Base-by-base conservation (phyloP, 2,797 vertebrate species). In the Aphelocoma californica region DNA sequence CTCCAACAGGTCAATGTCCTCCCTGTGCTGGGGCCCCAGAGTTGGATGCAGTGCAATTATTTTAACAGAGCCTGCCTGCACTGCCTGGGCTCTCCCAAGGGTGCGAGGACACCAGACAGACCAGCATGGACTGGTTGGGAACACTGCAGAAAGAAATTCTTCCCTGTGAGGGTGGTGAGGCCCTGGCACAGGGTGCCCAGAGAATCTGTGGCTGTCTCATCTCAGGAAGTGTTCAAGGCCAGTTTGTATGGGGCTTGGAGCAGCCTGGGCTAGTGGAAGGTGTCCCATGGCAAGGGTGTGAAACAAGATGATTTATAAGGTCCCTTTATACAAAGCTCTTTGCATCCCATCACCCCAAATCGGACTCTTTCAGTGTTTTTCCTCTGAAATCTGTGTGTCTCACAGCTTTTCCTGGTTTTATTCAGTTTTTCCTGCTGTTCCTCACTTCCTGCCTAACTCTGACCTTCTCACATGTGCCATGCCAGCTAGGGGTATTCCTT, bases 201-300 rank as follows among this genome's bases (percentile, higher is more conserved):
- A 62, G 73, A 1, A 48, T 42, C 26, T 70, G 12, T 12, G 25
- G 47, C 65, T 78, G 64, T 10, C 28, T 8, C 38, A 26, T 34
- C 48, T 42, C 57, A 56, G 65, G 26, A 1, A 62, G 12, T 48
- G 42, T 0, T 4, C 7, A 7, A 54, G 14, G 14, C 20, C 56
- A 62, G 34, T 12, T 0, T 61, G 48, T 18, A 9, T 0, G 0
- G 31, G 40, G 18, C 8, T 78, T 34, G 57, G 57, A 54, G 31
- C 14, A 34, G 0, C 18, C 64, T 78, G 73, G 34, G 9, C 2
- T 1, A 6, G 31, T 31, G 73, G 42, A 26, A 70, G 20, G 5
- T 70, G 48, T 48, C 34, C 56, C 48, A 26, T 18, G 34, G 31
- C 42, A 62, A 20, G 5, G 25, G 5, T 3, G 2, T 42, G 65